Evolutionary conservation across 2,113 vertebrate genomes (phyloP).

Genomic region (Cariama cristata): DNA sequence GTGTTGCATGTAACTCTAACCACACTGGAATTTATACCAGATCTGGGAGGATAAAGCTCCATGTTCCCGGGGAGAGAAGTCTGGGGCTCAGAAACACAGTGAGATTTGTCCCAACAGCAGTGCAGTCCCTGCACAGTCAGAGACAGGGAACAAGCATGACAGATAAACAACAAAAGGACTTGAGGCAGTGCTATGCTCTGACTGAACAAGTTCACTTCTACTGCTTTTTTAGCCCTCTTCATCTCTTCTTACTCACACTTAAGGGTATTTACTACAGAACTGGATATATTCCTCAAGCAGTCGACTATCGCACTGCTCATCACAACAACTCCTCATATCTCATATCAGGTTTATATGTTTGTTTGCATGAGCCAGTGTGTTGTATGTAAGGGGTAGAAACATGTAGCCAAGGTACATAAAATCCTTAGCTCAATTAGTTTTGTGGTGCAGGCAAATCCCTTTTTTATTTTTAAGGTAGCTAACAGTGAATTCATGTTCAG

Average conservation of each 20-base stretch:
- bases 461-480: not conserved
- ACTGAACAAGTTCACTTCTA: not conserved
- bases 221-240: not conserved
- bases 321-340: not conserved
- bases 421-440: not conserved
- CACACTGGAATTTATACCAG: not conserved
- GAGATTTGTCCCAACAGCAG: not conserved
- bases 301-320: not conserved
- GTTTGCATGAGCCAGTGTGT: not conserved
- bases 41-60: not conserved
- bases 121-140: not conserved
- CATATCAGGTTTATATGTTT: not conserved
- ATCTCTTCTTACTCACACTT: not conserved
- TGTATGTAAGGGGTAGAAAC: not conserved
- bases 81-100: not conserved
- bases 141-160: not conserved
- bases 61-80: not conserved
- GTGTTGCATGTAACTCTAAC: rapidly evolving
- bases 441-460: not conserved
- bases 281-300: not conserved
- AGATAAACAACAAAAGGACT: rapidly evolving
- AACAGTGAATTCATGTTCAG: not conserved
- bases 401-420: not conserved
- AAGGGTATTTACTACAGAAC: not conserved
- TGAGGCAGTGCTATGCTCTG: not conserved